These are phyloP conservation scores for Opisthocomus hoazin DNA, from an alignment of 2,113 vertebrate genomes.

Conservation along the genomic window DNA sequence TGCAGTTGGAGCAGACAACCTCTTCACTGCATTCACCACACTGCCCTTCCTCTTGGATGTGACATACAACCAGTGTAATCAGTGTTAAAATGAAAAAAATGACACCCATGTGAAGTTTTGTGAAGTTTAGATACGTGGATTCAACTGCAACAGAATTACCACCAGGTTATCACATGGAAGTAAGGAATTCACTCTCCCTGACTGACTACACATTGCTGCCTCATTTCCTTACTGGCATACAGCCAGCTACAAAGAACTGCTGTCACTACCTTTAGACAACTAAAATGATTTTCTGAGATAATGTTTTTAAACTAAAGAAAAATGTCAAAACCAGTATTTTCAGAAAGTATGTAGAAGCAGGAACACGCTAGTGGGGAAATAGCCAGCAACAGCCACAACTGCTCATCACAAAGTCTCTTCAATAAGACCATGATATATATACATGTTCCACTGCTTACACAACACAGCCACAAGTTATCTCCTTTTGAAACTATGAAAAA, in stretches of 20 bases:
- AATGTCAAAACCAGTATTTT: not conserved
- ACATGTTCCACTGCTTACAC: not conserved
- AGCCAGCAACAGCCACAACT: not conserved
- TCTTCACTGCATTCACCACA: not conserved
- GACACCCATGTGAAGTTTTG: not conserved
- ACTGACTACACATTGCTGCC: not conserved
- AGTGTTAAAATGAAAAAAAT: not conserved
- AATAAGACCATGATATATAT: fast-evolving
- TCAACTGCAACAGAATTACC: not conserved
- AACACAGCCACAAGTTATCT: not conserved
- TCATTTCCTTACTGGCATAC: not conserved
- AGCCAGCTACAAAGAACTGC: not conserved
- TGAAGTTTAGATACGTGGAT: not conserved
- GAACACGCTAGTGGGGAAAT: not conserved
- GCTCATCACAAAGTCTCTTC: not conserved
- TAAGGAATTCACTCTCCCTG: not conserved
- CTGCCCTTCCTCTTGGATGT: not conserved
- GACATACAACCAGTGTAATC: not conserved
- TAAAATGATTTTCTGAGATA: not conserved
- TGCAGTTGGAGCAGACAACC: fast-evolving
- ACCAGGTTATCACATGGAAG: not conserved
- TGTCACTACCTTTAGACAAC: not conserved
- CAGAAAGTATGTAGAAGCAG: not conserved
- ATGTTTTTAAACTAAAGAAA: not conserved
- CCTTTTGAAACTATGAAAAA: not conserved